Evolutionary conservation across 1,140 invertebrate species (phyloP), one percentile per base, ranked within the genome.

Genomic region (Drosophila kurseongensis): DNA sequence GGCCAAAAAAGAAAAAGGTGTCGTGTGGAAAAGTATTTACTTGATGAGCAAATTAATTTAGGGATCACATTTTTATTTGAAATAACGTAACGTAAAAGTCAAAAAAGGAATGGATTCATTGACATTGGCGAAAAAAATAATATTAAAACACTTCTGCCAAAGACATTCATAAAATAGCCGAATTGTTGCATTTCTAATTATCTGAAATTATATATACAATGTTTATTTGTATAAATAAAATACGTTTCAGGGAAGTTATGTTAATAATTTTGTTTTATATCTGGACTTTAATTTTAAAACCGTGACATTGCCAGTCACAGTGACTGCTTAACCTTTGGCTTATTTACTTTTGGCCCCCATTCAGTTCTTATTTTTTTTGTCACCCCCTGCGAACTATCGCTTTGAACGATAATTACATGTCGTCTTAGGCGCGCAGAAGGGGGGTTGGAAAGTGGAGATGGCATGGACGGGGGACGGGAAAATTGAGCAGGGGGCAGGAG

Each of bases 391-490:
- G 16, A 27, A 47, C 6, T 48, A 38, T 52, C 32, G 35, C 50
- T 57, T 56, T 48, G 51, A 88, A 76, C 83, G 83, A 86, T 86
- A 86, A 86, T 86, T 86, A 86, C 83, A 86, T 86, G 83, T 86
- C 83, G 71, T 86, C 83, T 88, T 82, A 88, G 66, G 71, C 74
- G 78, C 68, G 23, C 68, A 47, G 58, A 57, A 45, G 45, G 40
- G 50, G 45, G 35, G 41, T 35, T 7, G n/a, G 27, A 13, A 29
- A 27, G 10, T 10, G 51, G 36, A 8, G n/a, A 36, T 50, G 23
- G 12, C 16, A 18, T 4, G 23, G 50, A 6, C 13, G 23, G 45
- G 35, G 41, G 1, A n/a, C 5, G 16, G 2, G 27, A 23, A 27
- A 62, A 58, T 62, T 23, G 18, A 8, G 36, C 8, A 10, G 13